These are phyloP conservation scores for Drosophila nr. fundita DNA, from an alignment of 2,888 invertebrate genomes.

Conservation along the genomic window DNA sequence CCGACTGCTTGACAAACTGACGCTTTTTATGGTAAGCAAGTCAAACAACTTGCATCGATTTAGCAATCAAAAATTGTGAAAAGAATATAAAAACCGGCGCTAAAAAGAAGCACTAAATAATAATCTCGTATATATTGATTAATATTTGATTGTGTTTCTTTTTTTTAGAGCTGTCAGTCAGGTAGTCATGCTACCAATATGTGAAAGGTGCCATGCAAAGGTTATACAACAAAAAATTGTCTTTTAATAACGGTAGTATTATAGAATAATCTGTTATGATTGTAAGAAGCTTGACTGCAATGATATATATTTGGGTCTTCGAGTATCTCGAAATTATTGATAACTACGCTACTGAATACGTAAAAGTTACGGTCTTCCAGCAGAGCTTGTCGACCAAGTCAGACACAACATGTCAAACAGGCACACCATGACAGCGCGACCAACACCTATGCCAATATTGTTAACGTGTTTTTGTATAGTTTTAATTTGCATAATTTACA, in stretches of 20 bases:
- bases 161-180: conserved; percentile 14
- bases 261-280: not conserved
- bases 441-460: conserved; percentile 67
- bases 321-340: not conserved
- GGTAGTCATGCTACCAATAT: conserved; percentile 1
- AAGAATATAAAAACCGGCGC: not conserved
- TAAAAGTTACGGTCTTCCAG: conserved; percentile 25
- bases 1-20: conserved; percentile 23
- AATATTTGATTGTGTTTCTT: not conserved
- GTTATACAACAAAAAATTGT: not conserved
- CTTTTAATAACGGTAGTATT: not conserved
- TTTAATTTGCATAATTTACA: conserved; percentile 77
- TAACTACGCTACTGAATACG: not conserved
- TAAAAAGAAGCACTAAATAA: conserved; percentile 1
- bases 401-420: conserved; percentile 19
- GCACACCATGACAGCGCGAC: conserved; percentile 29
- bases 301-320: not conserved
- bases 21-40: conserved; percentile 39
- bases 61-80: conserved; percentile 43
- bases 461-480: conserved; percentile 75
- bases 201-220: conserved; percentile 4
- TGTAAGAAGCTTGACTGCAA: not conserved
- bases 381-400: conserved; percentile 20
- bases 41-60: conserved; percentile 43
- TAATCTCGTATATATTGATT: not conserved